Percentiles rank a stretch among this genome's conserved stretches.
These are phyloP conservation scores for Cylas formicarius DNA, from an alignment of 1,140 invertebrate genomes.

Conservation along the genomic window DNA sequence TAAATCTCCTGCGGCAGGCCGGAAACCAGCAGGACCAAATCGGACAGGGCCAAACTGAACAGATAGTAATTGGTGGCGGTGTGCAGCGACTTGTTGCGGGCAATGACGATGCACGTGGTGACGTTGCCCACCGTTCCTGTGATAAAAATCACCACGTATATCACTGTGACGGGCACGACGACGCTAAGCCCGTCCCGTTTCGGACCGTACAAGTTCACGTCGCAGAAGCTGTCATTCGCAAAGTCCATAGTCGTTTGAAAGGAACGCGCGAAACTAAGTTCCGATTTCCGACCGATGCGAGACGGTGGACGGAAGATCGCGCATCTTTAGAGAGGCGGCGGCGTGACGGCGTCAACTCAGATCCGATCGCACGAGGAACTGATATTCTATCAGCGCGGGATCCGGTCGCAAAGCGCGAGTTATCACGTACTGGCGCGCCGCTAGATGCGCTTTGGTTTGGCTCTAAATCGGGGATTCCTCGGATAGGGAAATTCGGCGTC, in stretches of 20 bases:
- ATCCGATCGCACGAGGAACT: too few relatives aligned
- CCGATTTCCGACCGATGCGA: neutral
- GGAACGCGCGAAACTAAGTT: neutral
- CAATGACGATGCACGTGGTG: slow-evolving; percentile 71
- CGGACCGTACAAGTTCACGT: slow-evolving; percentile 33
- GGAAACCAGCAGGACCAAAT: slow-evolving; percentile 62
- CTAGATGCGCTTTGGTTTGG: too few relatives aligned
- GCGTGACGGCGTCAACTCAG: too few relatives aligned
- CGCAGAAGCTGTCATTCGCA: slow-evolving; percentile 18
- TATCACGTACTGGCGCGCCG: too few relatives aligned
- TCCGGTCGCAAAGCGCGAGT: too few relatives aligned
- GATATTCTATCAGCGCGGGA: too few relatives aligned
- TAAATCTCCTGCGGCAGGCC: slow-evolving; percentile 62
- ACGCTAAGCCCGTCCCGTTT: slow-evolving; percentile 48
- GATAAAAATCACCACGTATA: slow-evolving; percentile 63
- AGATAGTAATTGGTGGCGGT: slow-evolving; percentile 73
- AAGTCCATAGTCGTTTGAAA: neutral
- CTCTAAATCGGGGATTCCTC: too few relatives aligned
- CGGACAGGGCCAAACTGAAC: slow-evolving; percentile 71
- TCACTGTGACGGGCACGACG: slow-evolving; percentile 52
- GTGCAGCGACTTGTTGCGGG: slow-evolving; percentile 68
- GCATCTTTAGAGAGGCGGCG: slow-evolving; percentile 51
- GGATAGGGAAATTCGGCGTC: too few relatives aligned
- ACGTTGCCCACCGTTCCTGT: slow-evolving; percentile 68
- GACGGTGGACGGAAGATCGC: neutral